These are phyloP conservation scores for Scyliorhinus canicula DNA, from an alignment of 2,797 vertebrate genomes.

Conservation along the genomic window DNA sequence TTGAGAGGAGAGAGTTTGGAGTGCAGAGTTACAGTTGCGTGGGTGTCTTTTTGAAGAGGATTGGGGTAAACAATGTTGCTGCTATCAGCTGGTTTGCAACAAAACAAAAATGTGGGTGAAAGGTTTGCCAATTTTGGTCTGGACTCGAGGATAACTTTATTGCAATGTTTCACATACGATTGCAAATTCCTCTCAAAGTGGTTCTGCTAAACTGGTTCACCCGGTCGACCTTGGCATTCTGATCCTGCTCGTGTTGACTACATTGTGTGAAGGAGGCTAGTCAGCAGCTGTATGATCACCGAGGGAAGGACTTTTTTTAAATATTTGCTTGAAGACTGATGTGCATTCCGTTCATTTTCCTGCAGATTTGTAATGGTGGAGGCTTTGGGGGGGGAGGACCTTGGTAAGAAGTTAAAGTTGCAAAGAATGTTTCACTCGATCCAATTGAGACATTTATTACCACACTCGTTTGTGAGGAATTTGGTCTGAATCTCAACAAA, in stretches of 20 bases:
- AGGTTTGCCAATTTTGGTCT: not conserved
- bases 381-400: not conserved
- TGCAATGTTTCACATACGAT: not conserved
- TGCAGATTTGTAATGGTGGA: not conserved
- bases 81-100: not conserved
- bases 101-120: not conserved
- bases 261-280: not conserved
- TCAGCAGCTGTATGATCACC: not conserved
- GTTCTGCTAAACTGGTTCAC: slow-evolving; percentile 5
- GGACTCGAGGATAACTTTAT: not conserved
- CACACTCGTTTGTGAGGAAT: not conserved
- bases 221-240: slow-evolving; percentile 24
- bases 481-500: not conserved
- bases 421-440: not conserved
- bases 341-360: not conserved
- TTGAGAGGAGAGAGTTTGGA: not conserved
- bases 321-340: not conserved
- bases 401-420: not conserved
- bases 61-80: not conserved
- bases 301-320: not conserved
- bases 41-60: not conserved
- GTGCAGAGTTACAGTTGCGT: not conserved
- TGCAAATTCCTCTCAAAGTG: slow-evolving; percentile 27
- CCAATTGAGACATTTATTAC: not conserved
- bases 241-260: not conserved